Percentiles rank a stretch among this genome's conserved stretches.
These are phyloP conservation scores for Macrosteles quadrilineatus DNA, from an alignment of 1,140 invertebrate species.

Conservation along the genomic window DNA sequence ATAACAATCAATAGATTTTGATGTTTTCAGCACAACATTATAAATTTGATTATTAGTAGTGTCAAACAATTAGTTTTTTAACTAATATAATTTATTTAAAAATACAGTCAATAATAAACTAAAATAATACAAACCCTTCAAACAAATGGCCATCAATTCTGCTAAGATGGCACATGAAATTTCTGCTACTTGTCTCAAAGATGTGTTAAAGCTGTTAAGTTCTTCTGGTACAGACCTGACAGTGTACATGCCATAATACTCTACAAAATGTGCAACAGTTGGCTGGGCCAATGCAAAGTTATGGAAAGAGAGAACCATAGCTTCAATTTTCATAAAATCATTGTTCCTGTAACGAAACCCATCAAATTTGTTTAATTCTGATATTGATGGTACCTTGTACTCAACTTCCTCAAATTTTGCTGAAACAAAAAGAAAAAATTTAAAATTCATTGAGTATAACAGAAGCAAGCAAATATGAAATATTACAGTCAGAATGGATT, in stretches of 20 bases:
- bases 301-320: conserved; percentile 56
- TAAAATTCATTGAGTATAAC: neutral
- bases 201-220: neutral
- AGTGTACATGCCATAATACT: conserved; percentile 54
- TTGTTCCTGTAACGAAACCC: conserved; percentile 51
- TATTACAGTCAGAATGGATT: no score
- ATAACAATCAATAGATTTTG: no score
- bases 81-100: no score
- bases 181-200: conserved; percentile 13
- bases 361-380: conserved; percentile 52
- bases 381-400: conserved; percentile 53
- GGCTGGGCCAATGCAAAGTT: conserved; percentile 57
- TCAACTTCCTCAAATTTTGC: conserved; percentile 61
- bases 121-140: conserved; percentile 16
- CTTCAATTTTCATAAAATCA: conserved; percentile 56
- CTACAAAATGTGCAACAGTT: conserved; percentile 59
- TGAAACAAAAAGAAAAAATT: conserved; percentile 44
- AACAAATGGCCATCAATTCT: conserved; percentile 28
- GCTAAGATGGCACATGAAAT: neutral
- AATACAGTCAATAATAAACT: neutral
- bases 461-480: no score
- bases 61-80: no score
- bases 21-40: no score
- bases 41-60: no score
- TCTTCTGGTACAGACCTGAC: conserved; percentile 55